phyloP scores from a whole-genome alignment of 2,113 vertebrate species.

The Zingel zingel region DNA sequence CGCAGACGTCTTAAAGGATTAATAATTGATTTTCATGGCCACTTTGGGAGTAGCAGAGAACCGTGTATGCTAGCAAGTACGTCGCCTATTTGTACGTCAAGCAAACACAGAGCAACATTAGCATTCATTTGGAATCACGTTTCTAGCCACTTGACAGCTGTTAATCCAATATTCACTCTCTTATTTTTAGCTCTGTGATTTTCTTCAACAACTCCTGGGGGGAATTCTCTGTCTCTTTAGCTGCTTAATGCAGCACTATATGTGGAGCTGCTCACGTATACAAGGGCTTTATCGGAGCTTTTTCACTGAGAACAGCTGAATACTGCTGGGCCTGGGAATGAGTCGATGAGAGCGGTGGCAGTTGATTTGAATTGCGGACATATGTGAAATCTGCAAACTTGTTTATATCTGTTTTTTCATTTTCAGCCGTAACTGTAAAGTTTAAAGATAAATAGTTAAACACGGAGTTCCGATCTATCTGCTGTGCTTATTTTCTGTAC shows the following conservation, averaged over 20 bases:
- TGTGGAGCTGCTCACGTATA: neutral
- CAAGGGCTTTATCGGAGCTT: neutral
- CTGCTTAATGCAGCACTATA: neutral
- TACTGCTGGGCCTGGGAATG: neutral
- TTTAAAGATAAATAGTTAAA: too few relatives aligned
- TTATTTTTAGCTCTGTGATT: neutral
- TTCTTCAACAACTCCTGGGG: neutral
- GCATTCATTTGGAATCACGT: neutral
- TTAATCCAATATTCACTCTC: neutral
- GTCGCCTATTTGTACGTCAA: neutral
- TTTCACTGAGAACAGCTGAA: neutral
- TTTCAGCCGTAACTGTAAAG: too few relatives aligned
- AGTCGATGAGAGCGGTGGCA: neutral
- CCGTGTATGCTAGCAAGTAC: neutral
- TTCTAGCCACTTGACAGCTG: neutral
- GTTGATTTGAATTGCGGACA: too few relatives aligned
- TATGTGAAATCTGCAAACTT: too few relatives aligned
- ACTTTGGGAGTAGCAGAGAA: neutral
- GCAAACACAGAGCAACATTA: neutral
- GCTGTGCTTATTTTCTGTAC: too few relatives aligned
- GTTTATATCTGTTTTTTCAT: too few relatives aligned
- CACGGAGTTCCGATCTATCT: too few relatives aligned
- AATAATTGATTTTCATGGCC: conserved; percentile 8
- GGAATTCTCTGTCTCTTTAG: neutral
- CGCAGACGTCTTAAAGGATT: neutral